A percentile compares a stretch with the other conserved stretches of the same genome.
Conservation (phyloP, 2,113 vertebrate species). For the Polypterus senegalus region DNA sequence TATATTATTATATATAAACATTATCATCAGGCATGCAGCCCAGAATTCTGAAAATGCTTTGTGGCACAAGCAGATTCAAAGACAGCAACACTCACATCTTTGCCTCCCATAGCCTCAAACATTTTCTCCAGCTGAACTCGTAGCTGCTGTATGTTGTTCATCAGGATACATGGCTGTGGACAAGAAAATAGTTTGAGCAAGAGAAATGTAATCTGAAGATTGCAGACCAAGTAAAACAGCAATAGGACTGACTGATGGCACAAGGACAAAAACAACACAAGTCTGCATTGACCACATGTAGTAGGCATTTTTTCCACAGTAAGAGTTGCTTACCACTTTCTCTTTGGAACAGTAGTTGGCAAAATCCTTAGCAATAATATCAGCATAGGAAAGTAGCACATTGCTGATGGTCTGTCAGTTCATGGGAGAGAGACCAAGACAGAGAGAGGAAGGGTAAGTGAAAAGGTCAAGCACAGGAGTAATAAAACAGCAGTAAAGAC, state of each 20-base stretch:
- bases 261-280: no score
- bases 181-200: neutral
- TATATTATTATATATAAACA: no score
- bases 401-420: constrained; percentile 85
- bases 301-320: no score
- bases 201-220: neutral
- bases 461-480: neutral
- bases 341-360: constrained; percentile 88
- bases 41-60: no score
- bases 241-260: no score
- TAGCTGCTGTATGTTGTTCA: constrained; percentile 96
- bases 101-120: constrained; percentile 96
- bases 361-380: constrained; percentile 87
- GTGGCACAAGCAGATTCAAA: no score
- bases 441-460: neutral
- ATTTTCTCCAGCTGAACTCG: constrained; percentile 94
- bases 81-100: constrained; percentile 54
- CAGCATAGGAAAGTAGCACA: constrained; percentile 83
- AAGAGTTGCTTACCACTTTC: constrained; percentile 62
- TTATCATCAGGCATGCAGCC: no score
- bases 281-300: no score
- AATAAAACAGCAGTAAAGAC: neutral
- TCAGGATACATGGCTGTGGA: constrained; percentile 81
- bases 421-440: neutral
- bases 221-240: neutral